phyloP scores from a whole-genome alignment of 1,140 invertebrate genomes.

The Lerema accius region DNA sequence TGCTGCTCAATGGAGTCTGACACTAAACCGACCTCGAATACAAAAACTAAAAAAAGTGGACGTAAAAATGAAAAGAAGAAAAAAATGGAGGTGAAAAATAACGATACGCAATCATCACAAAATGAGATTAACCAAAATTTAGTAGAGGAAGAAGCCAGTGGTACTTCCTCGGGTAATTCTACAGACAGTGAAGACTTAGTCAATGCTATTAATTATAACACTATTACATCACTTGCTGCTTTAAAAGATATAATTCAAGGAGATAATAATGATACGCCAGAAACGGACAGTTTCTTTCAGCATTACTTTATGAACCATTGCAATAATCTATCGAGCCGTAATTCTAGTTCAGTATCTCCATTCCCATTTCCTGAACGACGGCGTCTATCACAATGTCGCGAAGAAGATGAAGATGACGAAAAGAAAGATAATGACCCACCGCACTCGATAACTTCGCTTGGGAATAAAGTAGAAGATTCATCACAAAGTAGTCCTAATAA shows the following conservation, averaged over 20 bases:
- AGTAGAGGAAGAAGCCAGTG: slow-evolving; percentile 48
- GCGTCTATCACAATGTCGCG: slow-evolving; percentile 90
- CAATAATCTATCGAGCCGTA: slow-evolving; percentile 85
- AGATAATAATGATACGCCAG: slow-evolving; percentile 84
- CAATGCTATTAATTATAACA: slow-evolving; percentile 87
- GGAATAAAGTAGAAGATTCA: slow-evolving; percentile 43
- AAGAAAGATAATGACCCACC: slow-evolving; percentile 63
- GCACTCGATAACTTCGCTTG: slow-evolving; percentile 36
- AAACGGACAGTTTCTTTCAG: slow-evolving; percentile 87
- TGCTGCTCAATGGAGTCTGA: slow-evolving; percentile 73
- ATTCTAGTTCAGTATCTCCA: slow-evolving; percentile 80
- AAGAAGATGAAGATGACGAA: slow-evolving; percentile 91
- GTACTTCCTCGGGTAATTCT: slow-evolving; percentile 78
- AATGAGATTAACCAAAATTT: slow-evolving; percentile 51
- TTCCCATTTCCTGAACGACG: slow-evolving; percentile 85
- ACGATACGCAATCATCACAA: slow-evolving; percentile 37
- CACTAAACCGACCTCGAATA: slow-evolving; percentile 50
- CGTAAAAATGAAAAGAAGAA: slow-evolving; percentile 73
- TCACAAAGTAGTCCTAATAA: slow-evolving; percentile 15
- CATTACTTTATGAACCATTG: slow-evolving; percentile 89
- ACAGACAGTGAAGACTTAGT: slow-evolving; percentile 86
- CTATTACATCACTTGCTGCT: slow-evolving; percentile 86
- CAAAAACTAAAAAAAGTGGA: slow-evolving; percentile 52
- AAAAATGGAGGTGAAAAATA: slow-evolving; percentile 52
- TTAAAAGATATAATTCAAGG: slow-evolving; percentile 87